These are phyloP conservation scores for Crocuta crocuta DNA, from an alignment of 2,113 vertebrate genomes.

Conservation along the genomic window DNA sequence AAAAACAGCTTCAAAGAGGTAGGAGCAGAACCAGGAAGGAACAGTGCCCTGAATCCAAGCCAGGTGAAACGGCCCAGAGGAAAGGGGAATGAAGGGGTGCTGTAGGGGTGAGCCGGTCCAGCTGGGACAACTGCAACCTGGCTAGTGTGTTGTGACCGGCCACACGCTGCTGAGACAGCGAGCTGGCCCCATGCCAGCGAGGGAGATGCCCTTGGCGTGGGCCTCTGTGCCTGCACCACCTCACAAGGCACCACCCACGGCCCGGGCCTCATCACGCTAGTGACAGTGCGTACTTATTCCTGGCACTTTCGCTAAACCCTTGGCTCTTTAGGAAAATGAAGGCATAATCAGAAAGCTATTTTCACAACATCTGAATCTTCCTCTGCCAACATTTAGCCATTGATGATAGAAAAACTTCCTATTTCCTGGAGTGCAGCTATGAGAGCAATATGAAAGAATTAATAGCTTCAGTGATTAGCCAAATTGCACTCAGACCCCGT, in stretches of 20 bases:
- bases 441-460: conserved; percentile 71
- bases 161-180: background rate
- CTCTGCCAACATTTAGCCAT: background rate
- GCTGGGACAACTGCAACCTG: background rate
- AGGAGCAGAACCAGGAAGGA: background rate
- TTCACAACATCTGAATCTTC: conserved; percentile 48
- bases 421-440: conserved; percentile 25
- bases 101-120: accelerated
- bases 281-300: background rate
- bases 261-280: background rate
- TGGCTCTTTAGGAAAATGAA: conserved; percentile 48
- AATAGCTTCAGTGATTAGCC: conserved; percentile 71
- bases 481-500: conserved; percentile 51
- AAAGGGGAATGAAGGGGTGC: background rate
- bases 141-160: background rate
- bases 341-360: conserved; percentile 59
- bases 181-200: accelerated
- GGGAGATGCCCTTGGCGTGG: background rate
- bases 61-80: background rate
- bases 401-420: conserved; percentile 60
- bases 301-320: background rate
- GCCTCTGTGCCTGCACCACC: background rate
- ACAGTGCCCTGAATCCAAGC: background rate
- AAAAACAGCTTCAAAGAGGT: background rate
- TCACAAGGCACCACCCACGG: background rate